Conservation (phyloP, 1,140 invertebrate genomes). For the Drosophila repletoides region DNA sequence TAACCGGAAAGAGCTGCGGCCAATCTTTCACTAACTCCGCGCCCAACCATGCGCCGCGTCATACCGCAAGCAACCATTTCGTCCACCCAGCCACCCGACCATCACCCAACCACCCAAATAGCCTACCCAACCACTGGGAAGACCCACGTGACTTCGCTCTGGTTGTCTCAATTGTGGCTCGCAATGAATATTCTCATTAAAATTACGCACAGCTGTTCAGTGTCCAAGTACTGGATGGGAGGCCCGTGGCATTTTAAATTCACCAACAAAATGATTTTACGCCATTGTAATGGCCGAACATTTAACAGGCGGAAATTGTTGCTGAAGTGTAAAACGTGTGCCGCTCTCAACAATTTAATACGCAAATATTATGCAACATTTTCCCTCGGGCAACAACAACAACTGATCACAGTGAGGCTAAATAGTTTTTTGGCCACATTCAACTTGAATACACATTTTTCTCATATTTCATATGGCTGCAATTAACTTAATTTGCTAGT, state of each 20-base stretch:
- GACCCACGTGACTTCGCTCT: constrained; percentile 41
- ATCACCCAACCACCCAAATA: not conserved
- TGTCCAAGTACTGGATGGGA: constrained; percentile 10
- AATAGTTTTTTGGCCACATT: constrained; percentile 12
- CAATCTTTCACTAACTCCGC: constrained; percentile 61
- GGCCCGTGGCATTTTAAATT: constrained; percentile 46
- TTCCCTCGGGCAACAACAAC: constrained; percentile 4
- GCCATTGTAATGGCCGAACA: constrained; percentile 64
- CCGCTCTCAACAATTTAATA: constrained; percentile 42
- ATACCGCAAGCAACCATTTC: constrained; percentile 9
- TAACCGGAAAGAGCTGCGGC: constrained; percentile 54
- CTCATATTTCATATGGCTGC: constrained; percentile 65
- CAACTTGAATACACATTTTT: constrained; percentile 64
- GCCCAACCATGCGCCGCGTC: no score
- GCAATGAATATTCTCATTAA: constrained; percentile 75
- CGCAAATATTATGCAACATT: constrained; percentile 49
- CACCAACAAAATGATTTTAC: constrained; percentile 63
- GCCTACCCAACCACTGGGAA: no score
- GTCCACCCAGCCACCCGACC: not conserved
- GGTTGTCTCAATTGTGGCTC: constrained; percentile 63
- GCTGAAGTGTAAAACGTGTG: constrained; percentile 71
- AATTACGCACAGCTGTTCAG: constrained; percentile 63
- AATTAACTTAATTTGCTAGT: constrained; percentile 71
- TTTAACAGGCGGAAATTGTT: constrained; percentile 66
- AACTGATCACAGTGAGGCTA: constrained; percentile 32